Base-by-base conservation (phyloP, 2,888 invertebrate genomes). In the Agonopterix arenella region DNA sequence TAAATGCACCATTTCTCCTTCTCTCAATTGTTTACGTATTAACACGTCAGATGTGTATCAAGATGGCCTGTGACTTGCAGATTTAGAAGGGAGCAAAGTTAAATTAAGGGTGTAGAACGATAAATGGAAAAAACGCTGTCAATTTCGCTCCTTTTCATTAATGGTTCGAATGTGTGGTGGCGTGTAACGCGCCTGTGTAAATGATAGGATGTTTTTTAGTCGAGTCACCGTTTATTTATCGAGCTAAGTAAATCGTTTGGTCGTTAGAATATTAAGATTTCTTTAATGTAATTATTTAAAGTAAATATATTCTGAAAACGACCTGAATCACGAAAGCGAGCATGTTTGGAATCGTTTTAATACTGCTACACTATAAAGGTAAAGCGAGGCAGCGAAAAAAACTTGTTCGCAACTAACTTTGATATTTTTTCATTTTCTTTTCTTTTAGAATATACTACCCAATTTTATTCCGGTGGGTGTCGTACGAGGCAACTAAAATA, bases 141-240 rank as follows among this genome's bases (percentile, higher is more conserved):
- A 80, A 80, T 80, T 75, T 74, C n/a, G n/a, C 74, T 76, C 69
- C 74, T 70, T 80, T 80, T 79, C 80, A 79, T 80, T 80, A 81
- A 80, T 80, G 80, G 70, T 70, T 73, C 65, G 68, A 72, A 78
- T 76, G 71, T 72, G 70, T 70, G 74, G 71, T 72, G 67, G 74
- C 72, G 69, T 73, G 75, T 16, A 38, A 46, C 36, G 48, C 28
- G 16, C 7, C 44, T 16, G 44, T 70, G 70, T 71, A 65, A 70
- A 67, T 63, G 70, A 66, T 61, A 61, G 65, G 55, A 65, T 28
- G 28, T 66, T 66, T 68, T 62, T 73, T 59, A 28, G 58, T 52
- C 38, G 36, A 48, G 52, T 58, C 58, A 58, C 46, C 37, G 48
- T 50, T 44, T 47, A 7, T 47, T 49, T 49, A 52, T 18, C 40